Conservation (phyloP, 2,797 vertebrate species). For the Gymnoscopelus braueri region DNA sequence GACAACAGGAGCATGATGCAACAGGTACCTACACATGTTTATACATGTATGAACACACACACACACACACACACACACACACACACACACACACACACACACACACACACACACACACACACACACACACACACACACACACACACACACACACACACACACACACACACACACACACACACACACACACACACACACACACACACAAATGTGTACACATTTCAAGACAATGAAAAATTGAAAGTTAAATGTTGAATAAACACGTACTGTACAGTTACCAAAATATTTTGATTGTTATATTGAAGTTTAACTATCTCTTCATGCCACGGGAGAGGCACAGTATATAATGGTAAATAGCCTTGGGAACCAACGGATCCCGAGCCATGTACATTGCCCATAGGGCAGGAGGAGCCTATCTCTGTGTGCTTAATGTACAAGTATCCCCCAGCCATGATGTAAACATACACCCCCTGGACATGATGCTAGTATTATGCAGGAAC, state of each 20-base stretch:
- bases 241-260: neutral
- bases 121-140: neutral
- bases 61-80: neutral
- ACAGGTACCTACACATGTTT: constrained; percentile 38
- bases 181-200: neutral
- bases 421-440: no score
- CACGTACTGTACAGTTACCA: neutral
- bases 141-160: neutral
- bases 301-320: no score
- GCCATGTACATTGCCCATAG: no score
- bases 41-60: neutral
- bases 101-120: neutral
- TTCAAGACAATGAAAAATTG: constrained; percentile 5
- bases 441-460: no score
- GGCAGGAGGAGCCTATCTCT: no score
- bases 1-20: constrained; percentile 38
- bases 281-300: no score
- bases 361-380: no score
- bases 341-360: no score
- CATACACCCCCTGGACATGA: no score
- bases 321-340: no score
- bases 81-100: neutral
- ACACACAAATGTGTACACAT: neutral
- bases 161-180: constrained; percentile 3
- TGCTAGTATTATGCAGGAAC: no score